phyloP scores from a whole-genome alignment of 1,140 invertebrate species.

The Pachypeltis micranthus region DNA sequence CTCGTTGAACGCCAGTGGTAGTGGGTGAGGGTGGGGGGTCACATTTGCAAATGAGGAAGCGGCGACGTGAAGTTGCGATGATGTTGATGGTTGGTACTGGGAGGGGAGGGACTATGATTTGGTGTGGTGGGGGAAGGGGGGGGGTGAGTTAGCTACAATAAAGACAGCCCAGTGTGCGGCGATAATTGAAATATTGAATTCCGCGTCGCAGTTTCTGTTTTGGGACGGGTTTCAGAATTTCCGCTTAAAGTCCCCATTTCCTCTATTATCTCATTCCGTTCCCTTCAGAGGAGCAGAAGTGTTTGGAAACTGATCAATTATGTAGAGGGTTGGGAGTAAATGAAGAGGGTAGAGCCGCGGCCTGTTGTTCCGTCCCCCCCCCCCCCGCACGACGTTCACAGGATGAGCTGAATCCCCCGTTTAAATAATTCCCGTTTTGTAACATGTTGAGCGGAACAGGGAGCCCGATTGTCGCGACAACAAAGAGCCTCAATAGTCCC shows the following conservation, averaged over 20 bases:
- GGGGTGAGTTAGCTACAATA: too few relatives aligned
- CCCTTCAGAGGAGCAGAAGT: slow-evolving; percentile 3
- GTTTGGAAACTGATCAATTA: slow-evolving; percentile 9
- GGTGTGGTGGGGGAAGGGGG: too few relatives aligned
- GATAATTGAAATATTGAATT: too few relatives aligned
- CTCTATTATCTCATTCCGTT: not conserved
- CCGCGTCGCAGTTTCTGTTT: too few relatives aligned
- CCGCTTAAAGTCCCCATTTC: not conserved
- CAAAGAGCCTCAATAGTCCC: slow-evolving; percentile 3
- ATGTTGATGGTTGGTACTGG: too few relatives aligned
- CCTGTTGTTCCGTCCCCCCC: not conserved
- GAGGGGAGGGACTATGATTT: too few relatives aligned
- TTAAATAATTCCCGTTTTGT: slow-evolving; percentile 16
- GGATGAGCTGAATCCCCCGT: slow-evolving; percentile 10
- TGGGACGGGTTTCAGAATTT: slow-evolving; percentile 7
- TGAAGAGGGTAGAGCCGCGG: not conserved
- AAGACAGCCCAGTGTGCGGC: too few relatives aligned
- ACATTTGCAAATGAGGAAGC: too few relatives aligned
- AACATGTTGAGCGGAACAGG: slow-evolving; percentile 15
- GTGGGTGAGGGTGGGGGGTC: too few relatives aligned
- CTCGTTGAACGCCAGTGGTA: too few relatives aligned
- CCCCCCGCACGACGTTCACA: too few relatives aligned
- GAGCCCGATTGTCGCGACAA: slow-evolving; percentile 11
- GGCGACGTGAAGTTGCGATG: too few relatives aligned
- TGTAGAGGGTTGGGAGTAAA: slow-evolving; percentile 1